These are phyloP conservation scores for Lonchura striata DNA, from an alignment of 2,113 vertebrate genomes.

Conservation along the genomic window DNA sequence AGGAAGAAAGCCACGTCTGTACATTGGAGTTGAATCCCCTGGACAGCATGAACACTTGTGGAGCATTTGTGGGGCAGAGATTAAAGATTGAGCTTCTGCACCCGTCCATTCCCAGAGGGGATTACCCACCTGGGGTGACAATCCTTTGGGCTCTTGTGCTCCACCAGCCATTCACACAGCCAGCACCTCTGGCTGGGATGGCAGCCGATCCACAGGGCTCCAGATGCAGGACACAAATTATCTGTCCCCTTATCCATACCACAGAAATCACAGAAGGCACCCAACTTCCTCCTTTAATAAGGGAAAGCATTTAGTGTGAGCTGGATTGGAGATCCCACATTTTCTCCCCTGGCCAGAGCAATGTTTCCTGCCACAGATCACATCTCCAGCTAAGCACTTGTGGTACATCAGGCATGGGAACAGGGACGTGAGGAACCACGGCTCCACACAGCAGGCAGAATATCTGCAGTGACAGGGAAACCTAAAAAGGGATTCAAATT, in stretches of 20 bases:
- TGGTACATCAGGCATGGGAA: not conserved
- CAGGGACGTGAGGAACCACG: rapidly evolving
- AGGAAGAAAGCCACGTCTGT: not conserved
- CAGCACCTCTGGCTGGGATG: no score
- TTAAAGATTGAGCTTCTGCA: not conserved
- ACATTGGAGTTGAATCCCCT: not conserved
- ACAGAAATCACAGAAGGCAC: not conserved
- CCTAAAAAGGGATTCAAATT: not conserved
- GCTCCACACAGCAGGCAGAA: no score
- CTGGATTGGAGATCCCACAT: not conserved
- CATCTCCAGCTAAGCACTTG: not conserved
- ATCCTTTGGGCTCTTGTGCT: not conserved
- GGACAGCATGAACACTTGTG: not conserved
- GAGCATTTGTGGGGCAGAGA: not conserved
- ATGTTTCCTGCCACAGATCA: not conserved
- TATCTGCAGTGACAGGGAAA: rapidly evolving
- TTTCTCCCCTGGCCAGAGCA: not conserved
- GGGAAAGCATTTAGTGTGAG: not conserved
- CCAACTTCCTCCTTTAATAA: not conserved
- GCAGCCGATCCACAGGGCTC: not conserved
- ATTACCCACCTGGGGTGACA: not conserved
- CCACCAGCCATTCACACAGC: not conserved
- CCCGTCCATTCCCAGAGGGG: not conserved
- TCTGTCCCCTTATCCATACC: not conserved
- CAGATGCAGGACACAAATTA: not conserved